Conservation (phyloP, 1,140 invertebrate species). For the Drosophila ironensis region DNA sequence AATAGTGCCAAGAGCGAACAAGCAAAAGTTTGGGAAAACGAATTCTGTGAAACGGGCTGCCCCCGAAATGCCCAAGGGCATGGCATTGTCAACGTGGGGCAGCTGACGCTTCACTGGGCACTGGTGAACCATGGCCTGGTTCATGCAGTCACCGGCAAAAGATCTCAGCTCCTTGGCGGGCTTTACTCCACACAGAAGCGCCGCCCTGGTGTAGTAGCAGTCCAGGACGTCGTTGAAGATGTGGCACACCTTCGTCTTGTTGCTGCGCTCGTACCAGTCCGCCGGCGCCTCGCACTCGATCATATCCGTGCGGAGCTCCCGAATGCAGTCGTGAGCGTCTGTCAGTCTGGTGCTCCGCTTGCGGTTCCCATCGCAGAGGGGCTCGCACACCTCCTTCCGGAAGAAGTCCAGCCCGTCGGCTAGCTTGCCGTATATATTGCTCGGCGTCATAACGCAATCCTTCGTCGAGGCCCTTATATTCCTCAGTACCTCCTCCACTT, state of each 20-base stretch:
- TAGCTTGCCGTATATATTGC: conserved; percentile 67
- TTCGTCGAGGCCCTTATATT: conserved; percentile 38
- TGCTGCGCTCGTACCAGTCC: conserved; percentile 73
- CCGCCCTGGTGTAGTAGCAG: conserved; percentile 65
- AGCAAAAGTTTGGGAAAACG: not conserved
- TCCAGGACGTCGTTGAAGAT: conserved; percentile 68
- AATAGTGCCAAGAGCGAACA: no score
- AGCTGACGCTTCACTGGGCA: conserved; percentile 39
- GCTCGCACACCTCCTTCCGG: conserved; percentile 49
- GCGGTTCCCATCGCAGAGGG: conserved; percentile 17
- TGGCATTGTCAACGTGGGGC: conserved; percentile 50
- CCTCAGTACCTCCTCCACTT: conserved; percentile 46
- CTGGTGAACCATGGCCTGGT: conserved; percentile 31
- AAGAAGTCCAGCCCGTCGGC: conserved; percentile 51
- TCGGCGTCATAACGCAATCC: conserved; percentile 39
- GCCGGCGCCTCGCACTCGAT: conserved; percentile 73
- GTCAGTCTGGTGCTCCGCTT: conserved; percentile 53
- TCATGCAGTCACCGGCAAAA: conserved; percentile 64
- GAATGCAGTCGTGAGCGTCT: conserved; percentile 53
- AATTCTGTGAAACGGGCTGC: not conserved
- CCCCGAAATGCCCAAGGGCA: conserved; percentile 11
- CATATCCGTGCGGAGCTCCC: conserved; percentile 70
- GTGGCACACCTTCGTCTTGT: conserved; percentile 48
- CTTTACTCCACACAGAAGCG: conserved; percentile 65
- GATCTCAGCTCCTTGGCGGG: conserved; percentile 57